phyloP scores from a whole-genome alignment of 2,113 vertebrate species.

The Nothobranchius kuhntae region DNA sequence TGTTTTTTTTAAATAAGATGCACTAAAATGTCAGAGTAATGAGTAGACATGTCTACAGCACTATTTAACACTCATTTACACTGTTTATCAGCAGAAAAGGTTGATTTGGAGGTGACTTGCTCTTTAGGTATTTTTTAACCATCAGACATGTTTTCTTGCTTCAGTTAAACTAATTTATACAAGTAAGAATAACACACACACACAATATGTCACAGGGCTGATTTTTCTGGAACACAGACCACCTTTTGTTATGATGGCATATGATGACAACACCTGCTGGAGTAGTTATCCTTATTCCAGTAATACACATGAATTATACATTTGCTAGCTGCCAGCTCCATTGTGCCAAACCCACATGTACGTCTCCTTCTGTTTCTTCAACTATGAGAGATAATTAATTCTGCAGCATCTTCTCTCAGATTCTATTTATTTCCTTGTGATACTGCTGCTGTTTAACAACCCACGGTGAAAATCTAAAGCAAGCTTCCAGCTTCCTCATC shows the following conservation, averaged over 20 bases:
- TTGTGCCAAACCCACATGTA: neutral
- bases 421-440: neutral
- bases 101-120: too few species aligned
- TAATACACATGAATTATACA: conserved; percentile 4
- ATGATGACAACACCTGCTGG: neutral
- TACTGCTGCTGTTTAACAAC: neutral
- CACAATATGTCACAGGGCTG: neutral
- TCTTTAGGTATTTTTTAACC: neutral
- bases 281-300: neutral
- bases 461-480: neutral
- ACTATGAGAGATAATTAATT: neutral
- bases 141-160: neutral
- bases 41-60: too few species aligned
- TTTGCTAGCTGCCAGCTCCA: neutral
- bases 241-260: neutral
- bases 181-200: neutral
- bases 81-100: too few species aligned
- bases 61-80: too few species aligned
- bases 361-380: conserved; percentile 2
- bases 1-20: too few species aligned
- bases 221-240: conserved; percentile 1
- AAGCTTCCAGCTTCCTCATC: neutral
- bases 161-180: neutral
- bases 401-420: neutral
- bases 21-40: too few species aligned